Base-by-base conservation (phyloP, 23 tunicate genomes). In the Trididemnum nubilum region DNA sequence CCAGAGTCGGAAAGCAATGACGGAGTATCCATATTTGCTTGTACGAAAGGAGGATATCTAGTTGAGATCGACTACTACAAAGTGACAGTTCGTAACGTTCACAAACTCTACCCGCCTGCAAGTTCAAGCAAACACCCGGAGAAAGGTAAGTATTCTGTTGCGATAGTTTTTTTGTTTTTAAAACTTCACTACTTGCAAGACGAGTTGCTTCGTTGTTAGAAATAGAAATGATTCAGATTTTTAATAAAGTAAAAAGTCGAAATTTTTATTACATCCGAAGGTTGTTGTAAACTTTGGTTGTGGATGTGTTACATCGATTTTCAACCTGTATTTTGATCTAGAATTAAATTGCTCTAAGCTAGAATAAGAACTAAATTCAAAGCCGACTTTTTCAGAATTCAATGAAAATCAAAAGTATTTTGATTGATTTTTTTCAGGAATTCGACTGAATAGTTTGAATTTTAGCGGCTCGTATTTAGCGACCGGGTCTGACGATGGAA, bases 401-500 rank as follows among this genome's bases (percentile, higher is more conserved):
- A n/a, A n/a, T n/a, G n/a, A n/a, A n/a, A n/a, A n/a, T n/a, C n/a
- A n/a, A n/a, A n/a, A n/a, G n/a, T n/a, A n/a, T n/a, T n/a, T n/a
- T n/a, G n/a, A n/a, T n/a, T n/a, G n/a, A n/a, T n/a, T 21, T 61
- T 61, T 67, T 30, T 67, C 72, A 88, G 93, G 93, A 0, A 25
- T 88, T 21, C 18, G 73, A 1, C 35, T 93, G 35, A 93, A 88
- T 65, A 81, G 78, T 0, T 29, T 93, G 21, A 58, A 63, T 38
- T 81, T 93, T 65, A 67, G 80, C 0, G 79, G 64, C 0, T 71
- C 89, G 38, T 93, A 78, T 51, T 78, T 93, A 29, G 89, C 87
- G 0, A 93, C 93, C 54, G 93, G 89, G 26, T 93, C 98, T 9
- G 93, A 88, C 58, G 98, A 93, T 51, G 98, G 98, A 23, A 35